Conservation (phyloP, 2,797 vertebrate genomes). For the Mionectes olivaceus region DNA sequence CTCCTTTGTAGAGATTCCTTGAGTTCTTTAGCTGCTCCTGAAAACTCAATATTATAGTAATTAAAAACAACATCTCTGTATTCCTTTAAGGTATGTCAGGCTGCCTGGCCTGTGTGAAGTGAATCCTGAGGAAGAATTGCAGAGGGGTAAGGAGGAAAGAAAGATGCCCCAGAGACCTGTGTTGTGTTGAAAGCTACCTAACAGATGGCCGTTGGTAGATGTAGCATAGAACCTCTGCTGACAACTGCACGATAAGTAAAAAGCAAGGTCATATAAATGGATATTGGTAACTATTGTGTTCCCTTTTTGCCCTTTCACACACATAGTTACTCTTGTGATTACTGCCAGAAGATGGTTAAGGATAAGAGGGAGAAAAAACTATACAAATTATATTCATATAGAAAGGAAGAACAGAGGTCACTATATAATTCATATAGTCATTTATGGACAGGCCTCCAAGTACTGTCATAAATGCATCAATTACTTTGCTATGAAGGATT, state of each 20-base stretch:
- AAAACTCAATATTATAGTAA: not conserved
- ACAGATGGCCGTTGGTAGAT: not conserved
- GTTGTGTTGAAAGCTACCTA: not conserved
- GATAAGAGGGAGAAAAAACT: not conserved
- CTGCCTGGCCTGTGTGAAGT: not conserved
- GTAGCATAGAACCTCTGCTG: not conserved
- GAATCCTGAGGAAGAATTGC: not conserved
- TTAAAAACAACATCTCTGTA: not conserved
- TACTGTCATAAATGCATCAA: not conserved
- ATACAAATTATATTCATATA: not conserved
- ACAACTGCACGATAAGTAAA: not conserved
- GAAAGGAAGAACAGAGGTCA: not conserved
- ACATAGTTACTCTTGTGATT: not conserved
- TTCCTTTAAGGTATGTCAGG: not conserved
- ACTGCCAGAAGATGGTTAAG: not conserved
- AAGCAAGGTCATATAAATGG: not conserved
- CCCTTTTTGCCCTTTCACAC: not conserved
- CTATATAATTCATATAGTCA: not conserved
- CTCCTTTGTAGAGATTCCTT: not conserved
- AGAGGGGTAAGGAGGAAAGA: not conserved
- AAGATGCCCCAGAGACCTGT: fast-evolving
- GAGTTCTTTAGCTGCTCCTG: not conserved
- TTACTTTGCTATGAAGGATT: not conserved
- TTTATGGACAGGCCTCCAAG: not conserved
- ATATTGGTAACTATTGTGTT: not conserved